Base-by-base conservation (phyloP, 2,888 invertebrate species). In the Ptycholaimellus sp. region DNA sequence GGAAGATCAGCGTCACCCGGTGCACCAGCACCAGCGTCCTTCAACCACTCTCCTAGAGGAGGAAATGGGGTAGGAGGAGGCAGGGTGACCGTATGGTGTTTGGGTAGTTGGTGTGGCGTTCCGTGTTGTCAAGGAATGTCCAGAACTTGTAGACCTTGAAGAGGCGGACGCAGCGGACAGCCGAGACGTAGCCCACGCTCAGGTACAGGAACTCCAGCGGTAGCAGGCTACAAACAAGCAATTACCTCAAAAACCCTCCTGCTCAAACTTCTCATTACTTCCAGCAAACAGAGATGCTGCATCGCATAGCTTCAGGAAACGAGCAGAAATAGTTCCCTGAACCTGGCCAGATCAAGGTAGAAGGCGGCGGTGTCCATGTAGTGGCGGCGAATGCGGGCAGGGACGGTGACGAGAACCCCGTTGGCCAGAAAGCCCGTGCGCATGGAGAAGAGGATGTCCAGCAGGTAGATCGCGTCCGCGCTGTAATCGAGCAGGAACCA, bases 231-330 rank as follows among this genome's bases (percentile, higher is more conserved):
- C 93, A 71, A 68, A n/a, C n/a, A n/a, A n/a, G n/a, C 85, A 85
- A 72, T 93, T 90, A 61, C 90, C 80, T 71, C 93, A 93, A 70
- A 93, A 93, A 48, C 76, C n/a, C n/a, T n/a, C n/a, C n/a, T n/a
- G n/a, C n/a, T n/a, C n/a, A n/a, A n/a, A n/a, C n/a, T n/a, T n/a
- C n/a, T n/a, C n/a, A n/a, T n/a, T n/a, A n/a, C n/a, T n/a, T n/a
- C n/a, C n/a, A n/a, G n/a, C n/a, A n/a, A n/a, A n/a, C n/a, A n/a
- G n/a, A n/a, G n/a, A n/a, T n/a, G n/a, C n/a, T n/a, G n/a, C n/a
- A n/a, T n/a, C n/a, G n/a, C n/a, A n/a, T n/a, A n/a, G n/a, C n/a
- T n/a, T n/a, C n/a, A n/a, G n/a, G n/a, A n/a, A n/a, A n/a, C n/a
- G n/a, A n/a, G n/a, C n/a, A n/a, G n/a, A n/a, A n/a, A n/a, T n/a